These are phyloP conservation scores for Elaeidobius kamerunicus DNA, from an alignment of 2,888 invertebrate species.

Conservation along the genomic window DNA sequence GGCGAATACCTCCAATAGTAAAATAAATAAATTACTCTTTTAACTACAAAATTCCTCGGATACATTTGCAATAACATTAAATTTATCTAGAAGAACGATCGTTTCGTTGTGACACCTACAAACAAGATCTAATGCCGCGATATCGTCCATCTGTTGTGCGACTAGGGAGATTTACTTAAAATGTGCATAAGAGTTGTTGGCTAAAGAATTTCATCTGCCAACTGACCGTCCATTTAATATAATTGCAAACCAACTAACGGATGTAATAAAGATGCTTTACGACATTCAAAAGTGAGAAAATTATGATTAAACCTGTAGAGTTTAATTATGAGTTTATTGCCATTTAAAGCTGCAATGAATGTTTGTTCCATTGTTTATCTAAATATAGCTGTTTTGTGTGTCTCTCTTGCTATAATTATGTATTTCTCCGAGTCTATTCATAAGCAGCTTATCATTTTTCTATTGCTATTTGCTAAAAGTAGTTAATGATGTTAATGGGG, in stretches of 20 bases:
- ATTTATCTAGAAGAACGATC: not conserved
- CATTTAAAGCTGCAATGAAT: too few species aligned
- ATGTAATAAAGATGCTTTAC: conserved; percentile 1
- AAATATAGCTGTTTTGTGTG: too few species aligned
- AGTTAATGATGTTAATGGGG: too few species aligned
- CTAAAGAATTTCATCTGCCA: conserved; percentile 1
- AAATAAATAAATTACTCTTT: too few species aligned
- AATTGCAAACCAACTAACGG: not conserved
- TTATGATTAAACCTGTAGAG: not conserved
- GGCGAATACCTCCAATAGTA: too few species aligned
- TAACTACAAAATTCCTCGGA: too few species aligned
- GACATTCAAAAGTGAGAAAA: not conserved
- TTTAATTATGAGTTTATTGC: not conserved
- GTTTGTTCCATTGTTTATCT: too few species aligned
- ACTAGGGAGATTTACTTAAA: not conserved
- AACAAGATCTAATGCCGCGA: not conserved
- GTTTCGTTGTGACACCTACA: not conserved
- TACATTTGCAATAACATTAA: not conserved
- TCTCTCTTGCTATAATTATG: too few species aligned
- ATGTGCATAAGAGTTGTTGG: not conserved
- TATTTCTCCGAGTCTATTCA: too few species aligned
- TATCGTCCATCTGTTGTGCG: not conserved
- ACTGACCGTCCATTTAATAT: not conserved
- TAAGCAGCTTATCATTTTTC: too few species aligned
- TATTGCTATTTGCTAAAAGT: too few species aligned